These are phyloP conservation scores for Stenchaetothrips biformis DNA, from an alignment of 2,888 invertebrate species.

Conservation along the genomic window DNA sequence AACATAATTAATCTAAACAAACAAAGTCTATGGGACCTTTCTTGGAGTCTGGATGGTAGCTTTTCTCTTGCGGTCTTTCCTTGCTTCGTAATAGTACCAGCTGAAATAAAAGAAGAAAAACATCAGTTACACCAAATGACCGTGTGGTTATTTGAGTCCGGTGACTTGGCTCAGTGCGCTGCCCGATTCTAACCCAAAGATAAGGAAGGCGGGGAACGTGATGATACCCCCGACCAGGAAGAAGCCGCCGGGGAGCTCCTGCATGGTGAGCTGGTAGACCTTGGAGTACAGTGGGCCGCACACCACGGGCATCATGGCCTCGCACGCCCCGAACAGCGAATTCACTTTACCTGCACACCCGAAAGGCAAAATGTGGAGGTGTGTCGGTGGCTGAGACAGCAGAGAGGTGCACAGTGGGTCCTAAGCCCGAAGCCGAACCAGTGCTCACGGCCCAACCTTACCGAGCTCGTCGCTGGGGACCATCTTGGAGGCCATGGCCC, in stretches of 20 bases:
- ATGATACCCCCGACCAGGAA: not conserved
- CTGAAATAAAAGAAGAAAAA: not conserved
- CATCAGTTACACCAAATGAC: not conserved
- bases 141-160: not conserved
- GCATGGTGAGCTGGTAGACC: not conserved
- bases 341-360: not conserved
- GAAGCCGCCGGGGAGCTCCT: not conserved
- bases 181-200: not conserved
- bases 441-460: not conserved
- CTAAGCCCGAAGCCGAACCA: too few relatives aligned
- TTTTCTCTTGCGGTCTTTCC: not conserved
- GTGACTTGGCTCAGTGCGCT: not conserved
- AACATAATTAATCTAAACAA: too few relatives aligned
- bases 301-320: conserved; percentile 1
- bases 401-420: too few relatives aligned
- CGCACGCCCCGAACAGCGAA: not conserved
- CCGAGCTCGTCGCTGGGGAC: not conserved
- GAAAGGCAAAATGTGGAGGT: not conserved
- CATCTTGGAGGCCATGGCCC: not conserved
- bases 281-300: not conserved
- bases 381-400: too few relatives aligned
- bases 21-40: too few relatives aligned
- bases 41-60: not conserved
- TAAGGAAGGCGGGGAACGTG: not conserved
- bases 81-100: conserved; percentile 3